Evolutionary conservation across 2,888 invertebrate genomes (phyloP), one percentile per base, ranked within the genome.

Genomic region (Xanthia icteritia): DNA sequence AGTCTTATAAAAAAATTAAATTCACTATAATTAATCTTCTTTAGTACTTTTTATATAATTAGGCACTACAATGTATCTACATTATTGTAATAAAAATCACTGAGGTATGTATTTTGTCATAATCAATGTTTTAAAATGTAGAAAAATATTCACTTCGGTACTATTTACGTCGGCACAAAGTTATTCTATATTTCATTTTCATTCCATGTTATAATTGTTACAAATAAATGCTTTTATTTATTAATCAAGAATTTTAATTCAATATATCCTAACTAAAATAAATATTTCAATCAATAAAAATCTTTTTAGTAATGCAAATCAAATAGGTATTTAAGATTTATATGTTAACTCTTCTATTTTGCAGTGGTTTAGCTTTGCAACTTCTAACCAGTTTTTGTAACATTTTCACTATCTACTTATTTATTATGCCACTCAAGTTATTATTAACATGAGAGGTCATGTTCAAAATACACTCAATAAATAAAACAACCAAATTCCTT

Each of bases 401-500:
- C 3, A 17, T 39, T n/a, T n/a, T 36, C 39, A 56, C n/a, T 56
- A 56, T 11, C n/a, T 58, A 27, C 27, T 27, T 58, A 8, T 20
- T 60, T 39, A 56, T 17, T 68, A n/a, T n/a, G n/a, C 4, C 39
- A 39, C 2, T 5, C 60, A 27, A 60, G 60, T 42, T 42, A 42
- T 27, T 6, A 65, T 13, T 27, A 65, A 65, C 11, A 27, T 31
- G 17, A 31, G 31, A 45, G 0, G 15, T 60, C 27, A 5, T 51
- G 27, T 39, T 36, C 9, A 27, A 15, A 56, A 45, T 17, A 56
- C 5, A 11, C 8, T 17, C 27, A 15, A 13, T 23, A 82, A 87
- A 88, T 85, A 74, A 84, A 90, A 87, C 83, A 76, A 83, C 80
- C 3, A 82, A 81, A 78, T 85, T 80, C 68, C 66, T 87, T 89